Conservation (phyloP, 2,113 vertebrate genomes). For the Sphyrna mokarran region DNA sequence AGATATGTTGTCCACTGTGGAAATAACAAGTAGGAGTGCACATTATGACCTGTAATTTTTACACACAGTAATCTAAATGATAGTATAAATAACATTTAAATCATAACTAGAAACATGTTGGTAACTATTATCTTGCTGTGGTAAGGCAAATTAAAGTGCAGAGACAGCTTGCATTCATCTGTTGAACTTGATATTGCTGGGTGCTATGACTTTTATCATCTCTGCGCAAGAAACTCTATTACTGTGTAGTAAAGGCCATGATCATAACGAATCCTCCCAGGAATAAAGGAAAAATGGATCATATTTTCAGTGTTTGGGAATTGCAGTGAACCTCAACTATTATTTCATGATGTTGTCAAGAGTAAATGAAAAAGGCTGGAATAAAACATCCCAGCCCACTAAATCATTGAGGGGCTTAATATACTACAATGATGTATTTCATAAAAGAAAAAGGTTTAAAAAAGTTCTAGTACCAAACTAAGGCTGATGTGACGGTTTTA, state of each 20-base stretch:
- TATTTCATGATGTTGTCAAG: neutral
- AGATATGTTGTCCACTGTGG: neutral
- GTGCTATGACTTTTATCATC: neutral
- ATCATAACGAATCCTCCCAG: neutral
- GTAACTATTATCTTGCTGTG: neutral
- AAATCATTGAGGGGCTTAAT: neutral
- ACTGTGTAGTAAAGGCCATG: neutral
- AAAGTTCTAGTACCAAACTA: neutral
- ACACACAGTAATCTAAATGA: neutral
- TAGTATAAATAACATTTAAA: neutral
- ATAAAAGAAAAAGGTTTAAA: neutral
- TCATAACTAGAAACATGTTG: neutral
- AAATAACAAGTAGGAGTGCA: neutral
- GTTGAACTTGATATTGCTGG: constrained; percentile 9
- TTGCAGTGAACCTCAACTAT: neutral
- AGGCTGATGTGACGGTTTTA: neutral
- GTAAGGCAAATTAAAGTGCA: neutral
- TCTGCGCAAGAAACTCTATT: neutral
- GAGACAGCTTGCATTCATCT: neutral
- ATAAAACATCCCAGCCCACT: neutral
- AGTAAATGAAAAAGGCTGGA: neutral
- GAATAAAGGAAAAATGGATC: neutral
- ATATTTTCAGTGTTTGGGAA: neutral
- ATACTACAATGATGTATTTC: neutral
- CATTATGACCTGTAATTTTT: neutral